Base-by-base conservation (phyloP, 2,113 vertebrate species). In the Platycercus adscitus region DNA sequence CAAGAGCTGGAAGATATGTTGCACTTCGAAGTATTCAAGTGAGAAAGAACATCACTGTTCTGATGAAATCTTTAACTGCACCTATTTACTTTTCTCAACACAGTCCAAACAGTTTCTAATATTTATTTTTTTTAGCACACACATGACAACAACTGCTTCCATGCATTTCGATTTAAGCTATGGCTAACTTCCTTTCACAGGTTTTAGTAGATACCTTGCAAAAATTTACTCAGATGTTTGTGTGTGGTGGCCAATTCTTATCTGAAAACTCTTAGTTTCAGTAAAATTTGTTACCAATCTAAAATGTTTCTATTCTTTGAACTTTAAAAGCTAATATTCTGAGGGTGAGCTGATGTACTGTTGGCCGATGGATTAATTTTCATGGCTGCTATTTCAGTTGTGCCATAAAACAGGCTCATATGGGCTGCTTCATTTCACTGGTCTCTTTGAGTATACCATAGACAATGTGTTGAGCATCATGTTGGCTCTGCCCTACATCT, bases 21-120 rank as follows among this genome's bases (percentile, higher is more conserved):
- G 17, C 31, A 25, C 66, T 93, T 89, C 21, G 50, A 89, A 94
- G 17, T 35, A 81, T 43, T 87, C 55, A 55, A 91, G 17, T 39
- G 47, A 79, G 47, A 80, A 86, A 46, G 56, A 64, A 64, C 6
- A 55, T 63, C 20, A 71, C 14, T 0, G 0, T 68, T 89, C 55
- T 46, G 33, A 86, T 53, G 69, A 91, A 93, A 88, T 66, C 28
- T 94, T 80, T 70, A 80, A 77, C 88, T 73, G 28, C 13, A 24
- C 17, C 50, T 77, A 16, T 15, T 80, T 88, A 61, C 16, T 9
- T 88, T 94, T 83, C 58, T 58, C 58, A 65, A 25, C 5, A 50
- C 63, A 89, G 52, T 60, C 18, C 17, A 75, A 86, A 72, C 13
- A 47, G 6, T 68, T 86, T 58, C 53, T 43, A 52, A 68, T 46